A percentile compares a stretch with the other conserved stretches of the same genome.
Conservation (phyloP, 2,113 vertebrate genomes). For the Chelonoidis abingdonii region DNA sequence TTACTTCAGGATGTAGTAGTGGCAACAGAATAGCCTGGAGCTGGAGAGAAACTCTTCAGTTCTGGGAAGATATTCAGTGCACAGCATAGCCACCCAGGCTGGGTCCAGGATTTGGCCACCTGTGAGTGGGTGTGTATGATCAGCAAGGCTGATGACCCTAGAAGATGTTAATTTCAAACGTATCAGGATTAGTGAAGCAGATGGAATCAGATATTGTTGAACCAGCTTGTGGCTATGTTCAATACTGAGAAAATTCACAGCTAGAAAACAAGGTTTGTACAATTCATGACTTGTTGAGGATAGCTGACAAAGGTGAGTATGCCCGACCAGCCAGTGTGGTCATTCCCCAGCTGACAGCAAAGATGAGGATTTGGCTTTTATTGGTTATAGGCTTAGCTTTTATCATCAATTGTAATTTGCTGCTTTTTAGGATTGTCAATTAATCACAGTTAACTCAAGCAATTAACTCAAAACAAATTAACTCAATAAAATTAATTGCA, state of each 20-base stretch:
- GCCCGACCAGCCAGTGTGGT: not conserved
- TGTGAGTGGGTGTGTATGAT: fast-evolving
- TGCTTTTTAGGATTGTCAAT: not conserved
- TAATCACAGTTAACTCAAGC: no score
- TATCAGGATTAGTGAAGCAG: not conserved
- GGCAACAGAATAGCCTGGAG: not conserved
- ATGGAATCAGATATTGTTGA: not conserved
- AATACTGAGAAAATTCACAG: not conserved
- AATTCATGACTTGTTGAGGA: not conserved
- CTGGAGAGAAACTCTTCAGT: not conserved
- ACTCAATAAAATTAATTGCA: no score
- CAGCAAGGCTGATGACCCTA: not conserved
- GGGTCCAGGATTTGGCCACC: not conserved
- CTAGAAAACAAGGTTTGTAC: not conserved
- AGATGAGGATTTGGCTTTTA: not conserved
- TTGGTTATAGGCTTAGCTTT: not conserved
- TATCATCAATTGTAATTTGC: not conserved
- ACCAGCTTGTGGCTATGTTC: not conserved
- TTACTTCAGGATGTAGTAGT: not conserved
- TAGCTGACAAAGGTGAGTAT: not conserved
- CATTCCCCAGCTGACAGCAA: not conserved
- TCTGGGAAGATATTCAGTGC: not conserved
- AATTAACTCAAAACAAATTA: no score
- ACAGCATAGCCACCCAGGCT: not conserved
- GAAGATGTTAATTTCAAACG: not conserved